Conservation (phyloP, 2,113 vertebrate species). For the Aldabrachelys gigantea region DNA sequence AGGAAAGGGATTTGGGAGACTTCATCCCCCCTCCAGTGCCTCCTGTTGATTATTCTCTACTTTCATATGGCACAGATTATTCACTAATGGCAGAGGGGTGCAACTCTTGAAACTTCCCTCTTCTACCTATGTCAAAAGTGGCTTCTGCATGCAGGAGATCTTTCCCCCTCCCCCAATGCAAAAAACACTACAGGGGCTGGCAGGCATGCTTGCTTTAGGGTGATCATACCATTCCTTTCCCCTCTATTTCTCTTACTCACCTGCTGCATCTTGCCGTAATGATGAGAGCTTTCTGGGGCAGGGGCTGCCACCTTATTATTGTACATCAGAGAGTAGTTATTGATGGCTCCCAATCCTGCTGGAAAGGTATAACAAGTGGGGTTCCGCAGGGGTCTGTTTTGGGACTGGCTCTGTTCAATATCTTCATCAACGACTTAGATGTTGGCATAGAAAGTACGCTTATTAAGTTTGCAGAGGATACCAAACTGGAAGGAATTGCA, state of each 20-base stretch:
- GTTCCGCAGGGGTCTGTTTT: no score
- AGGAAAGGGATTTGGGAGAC: neutral
- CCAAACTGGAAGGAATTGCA: no score
- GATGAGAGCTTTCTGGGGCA: neutral
- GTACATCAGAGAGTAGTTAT: neutral
- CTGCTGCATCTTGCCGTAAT: neutral
- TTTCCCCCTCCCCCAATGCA: neutral
- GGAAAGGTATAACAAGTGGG: no score
- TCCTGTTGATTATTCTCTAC: neutral
- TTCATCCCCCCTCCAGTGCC: neutral
- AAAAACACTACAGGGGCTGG: rapidly evolving
- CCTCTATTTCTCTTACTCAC: neutral
- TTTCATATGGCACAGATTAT: neutral
- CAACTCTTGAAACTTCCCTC: neutral
- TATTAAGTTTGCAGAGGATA: no score
- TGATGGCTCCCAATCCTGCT: no score
- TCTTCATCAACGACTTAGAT: no score
- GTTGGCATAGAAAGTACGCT: no score
- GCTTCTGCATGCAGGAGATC: neutral
- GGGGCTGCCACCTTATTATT: neutral
- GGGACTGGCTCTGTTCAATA: no score
- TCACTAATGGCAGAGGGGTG: neutral
- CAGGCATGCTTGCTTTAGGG: neutral
- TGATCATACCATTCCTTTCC: neutral
- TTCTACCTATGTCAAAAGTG: neutral